Evolutionary conservation across 2,888 invertebrate species (phyloP), one percentile per base, ranked within the genome.

Genomic region (Elmis aenea): DNA sequence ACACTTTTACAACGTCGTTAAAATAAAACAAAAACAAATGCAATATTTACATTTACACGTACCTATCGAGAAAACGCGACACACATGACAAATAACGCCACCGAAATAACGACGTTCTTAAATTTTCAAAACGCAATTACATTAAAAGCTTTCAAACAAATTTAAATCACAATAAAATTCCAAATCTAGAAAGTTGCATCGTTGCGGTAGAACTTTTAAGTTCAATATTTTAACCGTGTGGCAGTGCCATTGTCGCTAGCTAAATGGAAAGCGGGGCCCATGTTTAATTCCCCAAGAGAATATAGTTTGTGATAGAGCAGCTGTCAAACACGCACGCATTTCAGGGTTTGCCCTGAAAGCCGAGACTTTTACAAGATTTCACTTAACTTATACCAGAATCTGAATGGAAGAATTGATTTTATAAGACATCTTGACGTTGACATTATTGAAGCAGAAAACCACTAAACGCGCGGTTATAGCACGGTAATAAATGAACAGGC

Each of bases 201-300:
- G 34, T 39, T 42, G 38, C 26, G 39, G 39, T 29, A 22, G 29
- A 38, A 33, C 33, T 38, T 36, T n/a, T n/a, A 38, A 32, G 41
- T 45, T 45, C 45, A 45, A 45, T 45, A 45, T 45, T 45, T 45
- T 38, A 45, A 32, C 37, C 45, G 40, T 36, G 45, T 38, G 45
- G 41, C 45, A 40, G 34, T 26, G 33, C 34, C 30, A 40, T 41
- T 41, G 41, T 41, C 40, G 45, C 40, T 25, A 32, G 39, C 38
- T 40, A 45, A 41, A 35, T 41, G 45, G 45, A 45, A 49, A 46
- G 42, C 50, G 46, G 49, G 42, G 49, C 52, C 54, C 54, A 51
- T 50, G 52, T 60, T 59, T 61, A 58, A 62, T 61, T 62, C 61
- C 61, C 61, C 61, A 45, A 48, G 61, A 61, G 61, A 51, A 53